Evolutionary conservation across 2,797 vertebrate genomes (phyloP).

Genomic region (Hybognathus amarus): DNA sequence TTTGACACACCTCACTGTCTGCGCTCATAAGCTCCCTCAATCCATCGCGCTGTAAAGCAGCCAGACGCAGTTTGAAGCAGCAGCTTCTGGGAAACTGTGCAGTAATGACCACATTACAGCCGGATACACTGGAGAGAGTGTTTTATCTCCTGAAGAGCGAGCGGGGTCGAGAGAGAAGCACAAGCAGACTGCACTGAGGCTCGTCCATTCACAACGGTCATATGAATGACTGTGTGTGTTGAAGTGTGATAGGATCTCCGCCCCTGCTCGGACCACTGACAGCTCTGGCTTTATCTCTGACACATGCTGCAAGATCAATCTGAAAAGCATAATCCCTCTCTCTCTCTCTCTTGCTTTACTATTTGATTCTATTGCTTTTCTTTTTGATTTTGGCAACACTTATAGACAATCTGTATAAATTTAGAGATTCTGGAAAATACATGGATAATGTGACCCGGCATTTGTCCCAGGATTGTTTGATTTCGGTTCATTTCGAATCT

Average conservation of each 20-base stretch:
- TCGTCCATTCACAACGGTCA: conserved; percentile 44
- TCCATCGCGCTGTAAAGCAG: conserved; percentile 42
- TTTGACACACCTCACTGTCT: conserved; percentile 48
- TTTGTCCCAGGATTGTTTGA: no score
- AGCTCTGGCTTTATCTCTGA: conserved; percentile 44
- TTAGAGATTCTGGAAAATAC: no score
- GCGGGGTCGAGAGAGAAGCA: conserved; percentile 20
- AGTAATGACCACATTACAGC: conserved; percentile 55
- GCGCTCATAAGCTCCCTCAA: conserved; percentile 42
- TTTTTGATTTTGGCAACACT: background rate
- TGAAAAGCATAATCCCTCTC: conserved; percentile 20
- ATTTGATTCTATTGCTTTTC: background rate
- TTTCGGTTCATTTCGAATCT: no score
- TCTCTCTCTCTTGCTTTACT: background rate
- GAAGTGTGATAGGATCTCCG: conserved; percentile 48
- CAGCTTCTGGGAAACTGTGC: conserved; percentile 51
- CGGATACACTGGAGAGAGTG: conserved; percentile 45
- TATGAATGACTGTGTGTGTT: conserved; percentile 53
- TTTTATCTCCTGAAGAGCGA: conserved; percentile 49
- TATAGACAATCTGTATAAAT: no score
- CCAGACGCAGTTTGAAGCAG: conserved; percentile 57
- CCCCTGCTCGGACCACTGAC: conserved; percentile 33
- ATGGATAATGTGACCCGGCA: no score
- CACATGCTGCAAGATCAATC: conserved; percentile 33
- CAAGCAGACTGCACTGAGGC: conserved; percentile 10